phyloP scores from a whole-genome alignment of 2,113 vertebrate genomes.

The Scomber colias region DNA sequence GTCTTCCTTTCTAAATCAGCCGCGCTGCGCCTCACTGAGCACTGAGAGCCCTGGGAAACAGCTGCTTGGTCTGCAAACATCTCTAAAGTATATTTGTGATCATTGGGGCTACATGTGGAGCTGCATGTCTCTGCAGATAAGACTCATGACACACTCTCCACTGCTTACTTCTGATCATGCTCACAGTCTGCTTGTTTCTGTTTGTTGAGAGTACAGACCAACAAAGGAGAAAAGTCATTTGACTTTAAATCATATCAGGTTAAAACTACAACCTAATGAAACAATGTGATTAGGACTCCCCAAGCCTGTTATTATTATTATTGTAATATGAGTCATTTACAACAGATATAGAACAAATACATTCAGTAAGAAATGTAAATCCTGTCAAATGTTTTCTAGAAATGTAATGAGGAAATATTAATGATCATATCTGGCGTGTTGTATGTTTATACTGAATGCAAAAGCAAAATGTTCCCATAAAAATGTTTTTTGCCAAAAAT shows the following conservation, averaged over 20 bases:
- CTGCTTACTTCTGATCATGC: constrained; percentile 24
- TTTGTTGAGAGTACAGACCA: constrained; percentile 1
- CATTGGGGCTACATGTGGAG: neutral
- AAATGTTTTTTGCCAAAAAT: too few species aligned
- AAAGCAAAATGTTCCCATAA: too few species aligned
- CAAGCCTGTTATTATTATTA: too few species aligned
- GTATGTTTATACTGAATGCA: too few species aligned
- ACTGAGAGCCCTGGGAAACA: constrained; percentile 34
- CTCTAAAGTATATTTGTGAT: constrained; percentile 32
- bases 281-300: neutral
- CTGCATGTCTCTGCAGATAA: constrained; percentile 24
- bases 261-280: neutral
- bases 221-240: neutral
- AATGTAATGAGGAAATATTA: neutral
- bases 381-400: too few species aligned
- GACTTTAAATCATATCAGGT: neutral
- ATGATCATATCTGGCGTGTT: too few species aligned
- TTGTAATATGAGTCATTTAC: too few species aligned
- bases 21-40: constrained; percentile 1
- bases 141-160: constrained; percentile 15
- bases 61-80: constrained; percentile 15
- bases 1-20: constrained; percentile 20
- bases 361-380: too few species aligned
- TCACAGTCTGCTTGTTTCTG: constrained; percentile 5
- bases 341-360: too few species aligned